Conservation (phyloP, 2,797 vertebrate species). For the Sciaenops ocellatus region DNA sequence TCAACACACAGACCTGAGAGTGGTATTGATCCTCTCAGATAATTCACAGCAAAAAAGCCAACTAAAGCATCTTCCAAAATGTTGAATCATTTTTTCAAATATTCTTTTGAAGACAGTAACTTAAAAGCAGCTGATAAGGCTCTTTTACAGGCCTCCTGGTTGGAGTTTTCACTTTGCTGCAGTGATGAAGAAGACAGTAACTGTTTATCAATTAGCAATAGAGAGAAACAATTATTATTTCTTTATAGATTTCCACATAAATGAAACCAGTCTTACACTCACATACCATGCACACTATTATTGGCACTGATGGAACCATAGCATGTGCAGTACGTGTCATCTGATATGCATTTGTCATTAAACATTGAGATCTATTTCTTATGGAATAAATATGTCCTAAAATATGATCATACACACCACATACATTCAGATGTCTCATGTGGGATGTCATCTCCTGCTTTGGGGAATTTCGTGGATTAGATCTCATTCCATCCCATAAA, state of each 20-base stretch:
- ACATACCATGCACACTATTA: not conserved
- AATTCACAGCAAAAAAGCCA: not conserved
- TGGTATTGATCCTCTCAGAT: not conserved
- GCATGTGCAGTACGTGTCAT: not conserved
- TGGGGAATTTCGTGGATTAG: conserved; percentile 10
- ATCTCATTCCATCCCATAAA: conserved; percentile 33
- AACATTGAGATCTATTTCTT: not conserved
- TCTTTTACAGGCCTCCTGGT: not conserved
- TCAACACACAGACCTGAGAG: not conserved
- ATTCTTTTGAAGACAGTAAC: not conserved
- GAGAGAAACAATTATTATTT: not conserved
- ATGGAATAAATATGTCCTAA: not conserved
- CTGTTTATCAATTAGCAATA: not conserved
- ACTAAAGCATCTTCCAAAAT: not conserved
- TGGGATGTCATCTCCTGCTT: not conserved
- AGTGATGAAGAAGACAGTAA: not conserved
- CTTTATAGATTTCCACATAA: not conserved
- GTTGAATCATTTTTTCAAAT: not conserved
- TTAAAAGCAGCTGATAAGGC: not conserved
- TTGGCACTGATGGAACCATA: not conserved
- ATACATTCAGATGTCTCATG: not conserved
- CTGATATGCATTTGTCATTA: not conserved
- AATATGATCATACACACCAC: not conserved
- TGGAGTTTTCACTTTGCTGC: not conserved
- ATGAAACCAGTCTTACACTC: not conserved